Evolutionary conservation across 2,888 invertebrate species (phyloP).

Genomic region (Drosophila helvetica): DNA sequence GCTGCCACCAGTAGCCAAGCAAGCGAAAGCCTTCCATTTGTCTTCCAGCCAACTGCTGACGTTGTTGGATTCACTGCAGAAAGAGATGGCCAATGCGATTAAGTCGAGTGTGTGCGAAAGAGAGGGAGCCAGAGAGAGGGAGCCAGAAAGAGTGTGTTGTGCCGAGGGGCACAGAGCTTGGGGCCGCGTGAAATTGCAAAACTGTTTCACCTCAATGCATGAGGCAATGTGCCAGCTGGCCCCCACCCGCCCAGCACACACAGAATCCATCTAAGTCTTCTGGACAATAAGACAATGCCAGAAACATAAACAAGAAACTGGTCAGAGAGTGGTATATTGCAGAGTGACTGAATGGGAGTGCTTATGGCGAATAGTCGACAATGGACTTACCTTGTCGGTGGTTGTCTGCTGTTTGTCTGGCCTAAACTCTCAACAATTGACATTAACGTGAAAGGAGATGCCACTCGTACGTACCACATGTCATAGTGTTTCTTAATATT

Average conservation of each 20-base stretch:
- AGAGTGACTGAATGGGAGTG: background rate
- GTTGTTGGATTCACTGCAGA: conserved; percentile 21
- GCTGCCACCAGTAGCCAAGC: conserved; percentile 75
- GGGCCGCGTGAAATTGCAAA: conserved; percentile 77
- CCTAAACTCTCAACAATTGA: background rate
- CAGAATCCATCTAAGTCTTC: conserved; percentile 42
- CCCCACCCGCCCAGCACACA: conserved; percentile 1
- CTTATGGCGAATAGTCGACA: background rate
- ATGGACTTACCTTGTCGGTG: background rate
- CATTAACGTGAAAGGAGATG: background rate
- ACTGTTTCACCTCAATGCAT: conserved; percentile 81
- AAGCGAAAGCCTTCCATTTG: conserved; percentile 77
- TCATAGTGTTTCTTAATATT: no score
- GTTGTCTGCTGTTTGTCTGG: background rate
- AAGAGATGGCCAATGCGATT: conserved; percentile 22
- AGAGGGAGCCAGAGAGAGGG: background rate
- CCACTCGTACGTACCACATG: background rate
- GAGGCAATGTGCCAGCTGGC: conserved; percentile 44
- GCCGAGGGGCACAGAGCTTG: conserved; percentile 41
- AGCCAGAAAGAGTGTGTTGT: background rate
- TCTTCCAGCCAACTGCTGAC: conserved; percentile 70
- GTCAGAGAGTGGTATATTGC: background rate
- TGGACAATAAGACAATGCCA: conserved; percentile 52
- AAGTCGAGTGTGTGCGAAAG: conserved; percentile 13
- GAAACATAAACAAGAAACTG: conserved; percentile 33